Evolutionary conservation across 2,888 invertebrate species (phyloP), one percentile per base, ranked within the genome.

Genomic region (Lutraria lutraria): DNA sequence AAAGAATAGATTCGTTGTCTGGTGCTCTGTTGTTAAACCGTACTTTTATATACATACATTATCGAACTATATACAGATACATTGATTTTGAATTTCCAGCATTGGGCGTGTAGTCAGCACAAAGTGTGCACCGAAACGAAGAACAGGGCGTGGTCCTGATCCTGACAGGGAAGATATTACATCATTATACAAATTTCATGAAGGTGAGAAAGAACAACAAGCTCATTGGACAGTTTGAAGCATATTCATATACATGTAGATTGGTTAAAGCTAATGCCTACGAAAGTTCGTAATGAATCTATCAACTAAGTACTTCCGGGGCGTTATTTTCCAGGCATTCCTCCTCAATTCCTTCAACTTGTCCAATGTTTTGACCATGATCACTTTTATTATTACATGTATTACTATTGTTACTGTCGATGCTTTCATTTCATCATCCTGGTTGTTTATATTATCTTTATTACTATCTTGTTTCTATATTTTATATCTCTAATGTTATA

Each of bases 81-180:
- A 43, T 43, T 43, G 43, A 43, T 2, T 12, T 82, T 63, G 15
- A n/a, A 25, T 79, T 54, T 72, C n/a, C 54, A 86, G 86, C 53
- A 34, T 86, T 80, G 86, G 86, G 0, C 25, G 76, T 15, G 25
- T 19, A 4, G 43, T 86, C n/a, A 86, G 86, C 52, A 86, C 86
- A 8, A 86, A 86, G 52, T 29, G 86, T 25, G 80, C 53, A 13
- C 0, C 12, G n/a, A 54, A 43, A 43, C 31, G 63, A 43, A 56
- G n/a, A 68, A n/a, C 34, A 25, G 21, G n/a, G 16, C 16, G n/a
- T 52, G 80, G 86, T 43, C 19, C 16, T 52, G 88, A 88, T 31
- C 80, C 83, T 19, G 88, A 88, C 72, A 31, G 84, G 21, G 88
- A 88, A 53, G 88, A 88, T 79, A 43, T 88, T 4, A 88, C 88